These are phyloP conservation scores for Tetragonula carbonaria DNA, from an alignment of 2,888 invertebrate species.

Conservation along the genomic window DNA sequence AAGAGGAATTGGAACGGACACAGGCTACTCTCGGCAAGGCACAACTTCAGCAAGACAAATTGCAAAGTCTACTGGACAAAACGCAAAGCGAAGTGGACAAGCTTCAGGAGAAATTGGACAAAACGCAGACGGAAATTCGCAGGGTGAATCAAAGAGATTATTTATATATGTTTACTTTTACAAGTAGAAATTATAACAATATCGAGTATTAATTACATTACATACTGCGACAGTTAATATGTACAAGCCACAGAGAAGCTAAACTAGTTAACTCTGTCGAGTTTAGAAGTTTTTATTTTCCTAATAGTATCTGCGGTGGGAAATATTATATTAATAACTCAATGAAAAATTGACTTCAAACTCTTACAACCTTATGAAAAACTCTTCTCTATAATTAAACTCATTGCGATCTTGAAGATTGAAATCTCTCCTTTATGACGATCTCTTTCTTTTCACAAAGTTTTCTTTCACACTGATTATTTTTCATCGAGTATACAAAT, in stretches of 20 bases:
- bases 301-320: too few species aligned
- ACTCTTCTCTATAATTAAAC: too few species aligned
- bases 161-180: neutral
- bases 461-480: too few species aligned
- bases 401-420: too few species aligned
- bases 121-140: slow-evolving; percentile 91
- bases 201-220: neutral
- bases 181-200: neutral
- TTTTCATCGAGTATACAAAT: too few species aligned
- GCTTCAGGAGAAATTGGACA: slow-evolving; percentile 94
- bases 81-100: slow-evolving; percentile 96
- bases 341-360: too few species aligned
- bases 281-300: neutral
- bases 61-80: slow-evolving; percentile 94
- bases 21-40: slow-evolving; percentile 96
- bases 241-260: neutral
- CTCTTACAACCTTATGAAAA: too few species aligned
- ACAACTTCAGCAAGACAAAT: slow-evolving; percentile 95
- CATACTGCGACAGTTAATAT: neutral
- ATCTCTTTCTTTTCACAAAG: too few species aligned
- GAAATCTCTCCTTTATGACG: too few species aligned
- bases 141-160: slow-evolving; percentile 86
- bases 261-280: neutral
- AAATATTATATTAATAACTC: too few species aligned
- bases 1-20: slow-evolving; percentile 94